A percentile compares a stretch with the other conserved stretches of the same genome.
phyloP scores from a whole-genome alignment of 2,888 invertebrate species.

The Erebia epiphron region DNA sequence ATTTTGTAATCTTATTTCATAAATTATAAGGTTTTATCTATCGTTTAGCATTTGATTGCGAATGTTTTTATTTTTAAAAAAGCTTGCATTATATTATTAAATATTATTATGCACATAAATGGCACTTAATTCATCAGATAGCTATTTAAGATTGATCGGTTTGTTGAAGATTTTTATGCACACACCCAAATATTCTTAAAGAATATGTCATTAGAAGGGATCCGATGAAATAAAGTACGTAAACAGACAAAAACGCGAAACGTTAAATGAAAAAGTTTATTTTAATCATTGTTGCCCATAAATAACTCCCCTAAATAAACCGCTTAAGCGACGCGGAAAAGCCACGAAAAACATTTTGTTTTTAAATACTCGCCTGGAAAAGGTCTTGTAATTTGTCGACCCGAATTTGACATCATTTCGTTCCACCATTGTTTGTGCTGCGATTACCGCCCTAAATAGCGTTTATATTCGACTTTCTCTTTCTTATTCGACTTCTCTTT shows the following conservation, averaged over 20 bases:
- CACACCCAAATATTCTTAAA: too few relatives aligned
- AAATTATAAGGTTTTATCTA: too few relatives aligned
- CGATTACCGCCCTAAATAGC: slow-evolving; percentile 79
- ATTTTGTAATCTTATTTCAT: too few relatives aligned
- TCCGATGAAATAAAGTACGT: not conserved
- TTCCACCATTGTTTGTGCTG: slow-evolving; percentile 77
- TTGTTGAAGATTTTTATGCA: too few relatives aligned
- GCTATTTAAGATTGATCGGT: too few relatives aligned
- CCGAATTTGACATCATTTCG: slow-evolving; percentile 78
- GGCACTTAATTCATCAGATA: too few relatives aligned
- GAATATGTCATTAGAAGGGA: not conserved
- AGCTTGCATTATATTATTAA: too few relatives aligned
- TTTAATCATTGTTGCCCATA: slow-evolving; percentile 35
- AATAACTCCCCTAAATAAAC: slow-evolving; percentile 40
- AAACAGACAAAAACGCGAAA: slow-evolving; percentile 16
- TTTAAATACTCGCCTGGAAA: slow-evolving; percentile 65
- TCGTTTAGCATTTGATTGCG: too few relatives aligned
- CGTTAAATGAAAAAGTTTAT: slow-evolving; percentile 34
- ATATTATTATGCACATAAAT: too few relatives aligned
- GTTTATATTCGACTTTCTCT: slow-evolving; percentile 74
- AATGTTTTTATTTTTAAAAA: too few relatives aligned
- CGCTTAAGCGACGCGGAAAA: slow-evolving; percentile 40
- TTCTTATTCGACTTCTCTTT: slow-evolving; percentile 65
- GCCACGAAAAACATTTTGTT: slow-evolving; percentile 58
- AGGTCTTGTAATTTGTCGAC: slow-evolving; percentile 79